Evolutionary conservation across 2,113 vertebrate genomes (phyloP).

Genomic region (Chitala chitala): DNA sequence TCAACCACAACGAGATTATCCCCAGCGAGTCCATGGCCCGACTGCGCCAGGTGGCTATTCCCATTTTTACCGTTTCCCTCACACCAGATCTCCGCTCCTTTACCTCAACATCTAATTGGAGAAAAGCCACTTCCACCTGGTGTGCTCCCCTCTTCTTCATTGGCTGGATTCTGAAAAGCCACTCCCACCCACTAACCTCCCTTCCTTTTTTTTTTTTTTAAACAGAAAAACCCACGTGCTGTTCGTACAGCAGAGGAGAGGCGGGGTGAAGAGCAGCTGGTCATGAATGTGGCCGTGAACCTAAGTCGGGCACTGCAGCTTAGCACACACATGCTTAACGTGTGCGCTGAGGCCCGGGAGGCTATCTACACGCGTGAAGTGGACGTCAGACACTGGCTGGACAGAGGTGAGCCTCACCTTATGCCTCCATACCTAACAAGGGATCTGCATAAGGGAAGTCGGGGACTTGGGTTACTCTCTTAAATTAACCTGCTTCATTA

Average conservation of each 20-base stretch:
- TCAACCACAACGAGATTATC: constrained; percentile 90
- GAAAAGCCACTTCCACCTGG: background rate
- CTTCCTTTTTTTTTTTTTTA: background rate
- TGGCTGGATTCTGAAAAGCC: background rate
- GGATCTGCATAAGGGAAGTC: no score
- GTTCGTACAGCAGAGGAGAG: constrained; percentile 85
- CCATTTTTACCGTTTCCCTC: background rate
- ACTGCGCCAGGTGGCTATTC: constrained; percentile 76
- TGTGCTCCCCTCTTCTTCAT: background rate
- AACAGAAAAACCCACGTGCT: constrained; percentile 84
- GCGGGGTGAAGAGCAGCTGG: constrained; percentile 73
- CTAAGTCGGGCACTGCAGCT: constrained; percentile 80
- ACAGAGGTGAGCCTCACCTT: constrained; percentile 60
- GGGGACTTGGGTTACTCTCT: no score
- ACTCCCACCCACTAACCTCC: background rate
- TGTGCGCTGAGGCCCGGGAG: constrained; percentile 84
- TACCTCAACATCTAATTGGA: background rate
- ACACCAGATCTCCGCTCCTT: background rate
- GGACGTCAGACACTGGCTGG: constrained; percentile 85
- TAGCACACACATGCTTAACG: constrained; percentile 82
- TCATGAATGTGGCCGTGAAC: constrained; percentile 82
- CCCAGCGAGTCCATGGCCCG: constrained; percentile 96
- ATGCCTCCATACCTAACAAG: no score
- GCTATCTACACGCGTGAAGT: constrained; percentile 83
- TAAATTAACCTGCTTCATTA: no score